Conservation (phyloP, 2,888 invertebrate genomes). For the Ditula angustiorana region DNA sequence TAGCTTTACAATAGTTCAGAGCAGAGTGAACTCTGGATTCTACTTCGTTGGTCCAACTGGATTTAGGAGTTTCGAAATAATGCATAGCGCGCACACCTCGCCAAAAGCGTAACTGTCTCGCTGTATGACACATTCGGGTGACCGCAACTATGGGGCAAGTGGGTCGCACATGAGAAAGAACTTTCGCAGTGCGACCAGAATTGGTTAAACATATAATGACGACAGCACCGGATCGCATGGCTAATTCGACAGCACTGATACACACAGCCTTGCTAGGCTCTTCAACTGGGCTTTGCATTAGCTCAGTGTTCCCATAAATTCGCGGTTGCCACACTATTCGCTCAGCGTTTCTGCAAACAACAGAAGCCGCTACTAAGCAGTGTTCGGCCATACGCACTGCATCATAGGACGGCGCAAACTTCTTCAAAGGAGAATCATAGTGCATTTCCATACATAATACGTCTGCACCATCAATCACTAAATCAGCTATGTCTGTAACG, state of each 20-base stretch:
- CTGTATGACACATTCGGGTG: slow-evolving; percentile 88
- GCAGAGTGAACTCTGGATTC: slow-evolving; percentile 71
- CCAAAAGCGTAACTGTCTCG: slow-evolving; percentile 86
- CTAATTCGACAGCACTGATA: slow-evolving; percentile 72
- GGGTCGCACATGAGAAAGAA: slow-evolving; percentile 89
- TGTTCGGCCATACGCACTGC: slow-evolving; percentile 85
- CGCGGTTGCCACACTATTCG: slow-evolving; percentile 92
- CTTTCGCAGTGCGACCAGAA: slow-evolving; percentile 89
- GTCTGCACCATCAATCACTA: slow-evolving; percentile 95
- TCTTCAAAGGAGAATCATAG: slow-evolving; percentile 74
- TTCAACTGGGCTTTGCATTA: slow-evolving; percentile 84
- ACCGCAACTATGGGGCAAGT: slow-evolving; percentile 91
- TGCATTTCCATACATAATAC: slow-evolving; percentile 91
- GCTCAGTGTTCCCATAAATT: slow-evolving; percentile 89
- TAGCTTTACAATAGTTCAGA: slow-evolving; percentile 78
- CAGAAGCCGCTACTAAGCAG: slow-evolving; percentile 88
- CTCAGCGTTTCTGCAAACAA: slow-evolving; percentile 95
- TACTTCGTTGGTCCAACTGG: slow-evolving; percentile 68
- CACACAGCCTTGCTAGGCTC: slow-evolving; percentile 83
- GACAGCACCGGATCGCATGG: slow-evolving; percentile 67
- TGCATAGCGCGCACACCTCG: slow-evolving; percentile 82
- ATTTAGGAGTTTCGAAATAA: slow-evolving; percentile 72
- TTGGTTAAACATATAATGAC: slow-evolving; percentile 92
- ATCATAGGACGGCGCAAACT: slow-evolving; percentile 64
- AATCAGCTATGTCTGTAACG: slow-evolving; percentile 95